Evolutionary conservation across 2,888 invertebrate species (phyloP).

Genomic region (Drosophila mimetica): DNA sequence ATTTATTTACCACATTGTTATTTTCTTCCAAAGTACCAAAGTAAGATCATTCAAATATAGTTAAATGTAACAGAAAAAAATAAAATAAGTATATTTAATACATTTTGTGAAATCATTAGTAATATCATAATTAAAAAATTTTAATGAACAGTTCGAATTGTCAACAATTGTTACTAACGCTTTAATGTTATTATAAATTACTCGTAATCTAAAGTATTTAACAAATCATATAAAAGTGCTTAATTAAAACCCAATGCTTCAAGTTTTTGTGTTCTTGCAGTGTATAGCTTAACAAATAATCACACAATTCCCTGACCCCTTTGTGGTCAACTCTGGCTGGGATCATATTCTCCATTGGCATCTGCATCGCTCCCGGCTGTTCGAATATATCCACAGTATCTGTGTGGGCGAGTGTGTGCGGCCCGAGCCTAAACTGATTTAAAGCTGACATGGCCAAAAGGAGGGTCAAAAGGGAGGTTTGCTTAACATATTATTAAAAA

Average conservation of each 20-base stretch:
- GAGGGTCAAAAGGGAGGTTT: slow-evolving; percentile 7
- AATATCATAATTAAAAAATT: too few relatives aligned
- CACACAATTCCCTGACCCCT: slow-evolving; percentile 5
- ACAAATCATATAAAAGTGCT: neutral
- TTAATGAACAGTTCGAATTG: too few relatives aligned
- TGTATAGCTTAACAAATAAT: slow-evolving; percentile 10
- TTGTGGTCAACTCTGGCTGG: slow-evolving; percentile 20
- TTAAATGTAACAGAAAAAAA: too few relatives aligned
- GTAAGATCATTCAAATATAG: too few relatives aligned
- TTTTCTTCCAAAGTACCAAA: too few relatives aligned
- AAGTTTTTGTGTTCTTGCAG: neutral
- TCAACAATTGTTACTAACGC: too few relatives aligned
- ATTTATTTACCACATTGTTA: too few relatives aligned
- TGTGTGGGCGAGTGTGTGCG: slow-evolving; percentile 44
- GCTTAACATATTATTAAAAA: slow-evolving; percentile 14
- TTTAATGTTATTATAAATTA: too few relatives aligned
- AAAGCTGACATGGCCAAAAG: slow-evolving; percentile 32
- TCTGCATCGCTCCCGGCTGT: slow-evolving; percentile 44
- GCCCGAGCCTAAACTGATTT: slow-evolving; percentile 56
- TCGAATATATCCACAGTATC: slow-evolving; percentile 8
- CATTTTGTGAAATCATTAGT: too few relatives aligned
- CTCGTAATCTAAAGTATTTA: too few relatives aligned
- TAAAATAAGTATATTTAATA: too few relatives aligned
- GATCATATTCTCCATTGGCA: slow-evolving; percentile 55
- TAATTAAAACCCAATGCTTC: neutral